Evolutionary conservation across 2,797 vertebrate genomes (phyloP), one percentile per base, ranked within the genome.

Genomic region (Pteronotus mesoamericanus): DNA sequence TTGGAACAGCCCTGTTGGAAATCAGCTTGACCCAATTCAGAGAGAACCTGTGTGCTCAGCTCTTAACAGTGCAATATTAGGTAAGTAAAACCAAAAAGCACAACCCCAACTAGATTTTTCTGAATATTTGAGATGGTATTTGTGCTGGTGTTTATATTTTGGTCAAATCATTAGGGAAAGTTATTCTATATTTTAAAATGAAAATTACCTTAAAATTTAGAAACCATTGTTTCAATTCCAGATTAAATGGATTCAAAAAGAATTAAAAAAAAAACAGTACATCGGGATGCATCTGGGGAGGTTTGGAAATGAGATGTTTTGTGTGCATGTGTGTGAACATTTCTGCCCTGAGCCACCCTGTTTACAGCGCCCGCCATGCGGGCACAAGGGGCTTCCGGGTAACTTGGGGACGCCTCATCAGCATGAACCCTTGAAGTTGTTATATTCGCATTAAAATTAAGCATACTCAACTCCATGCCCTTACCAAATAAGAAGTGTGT

Each of bases 41-140:
- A 99, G 99, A 98, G 99, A 99, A 98, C 99, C 99, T 0, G 99
- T 99, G 97, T 99, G 99, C 99, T 99, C 99, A 89, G 99, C 99
- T 53, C 99, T 99, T 68, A 99, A 99, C 98, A 99, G 99, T 99
- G 99, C 99, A 99, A 99, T 99, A 99, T 98, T 99, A 98, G 99
- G 99, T 99, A 96, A 37, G 97, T 96, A 69, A 86, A 87, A 59
- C 77, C 66, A 26, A 34, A 88, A 46, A 37, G 34, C 64, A 26
- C 32, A 57, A 11, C 55, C 66, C 69, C 32, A 57, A 0, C 11
- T 22, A 9, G 29, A n/a, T 22, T 26, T 26, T 10, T 72, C 61
- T 15, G 26, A 78, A 6, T 22, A 51, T 46, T 79, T 66, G 44
- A 84, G 59, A 34, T 9, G n/a, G 9, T 75, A 42, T 80, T 83